phyloP scores from a whole-genome alignment of 2,888 invertebrate genomes.

The Mythimna vitellina region DNA sequence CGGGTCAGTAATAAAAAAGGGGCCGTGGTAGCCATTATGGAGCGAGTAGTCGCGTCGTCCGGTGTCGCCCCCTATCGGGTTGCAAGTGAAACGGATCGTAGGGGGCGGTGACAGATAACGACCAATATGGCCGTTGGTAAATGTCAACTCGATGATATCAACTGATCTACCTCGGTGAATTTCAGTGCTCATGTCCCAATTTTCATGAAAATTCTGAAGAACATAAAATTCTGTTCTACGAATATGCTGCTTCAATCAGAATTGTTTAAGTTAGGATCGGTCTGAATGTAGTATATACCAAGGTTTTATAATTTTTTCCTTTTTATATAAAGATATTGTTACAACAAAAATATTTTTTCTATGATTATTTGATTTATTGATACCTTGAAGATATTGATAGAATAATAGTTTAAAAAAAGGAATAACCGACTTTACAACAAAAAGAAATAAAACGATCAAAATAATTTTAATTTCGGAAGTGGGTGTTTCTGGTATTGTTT shows the following conservation, averaged over 20 bases:
- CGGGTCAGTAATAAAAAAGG: constrained; percentile 90
- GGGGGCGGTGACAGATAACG: constrained; percentile 89
- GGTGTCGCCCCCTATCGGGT: constrained; percentile 89
- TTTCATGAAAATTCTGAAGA: constrained; percentile 22
- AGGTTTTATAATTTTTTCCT: constrained; percentile 9
- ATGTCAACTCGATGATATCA: constrained; percentile 82
- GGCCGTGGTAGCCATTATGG: constrained; percentile 88
- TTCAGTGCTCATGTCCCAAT: constrained; percentile 41
- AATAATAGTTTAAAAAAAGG: background rate
- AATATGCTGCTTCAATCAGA: constrained; percentile 7
- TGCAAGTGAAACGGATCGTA: constrained; percentile 89
- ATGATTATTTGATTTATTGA: no score
- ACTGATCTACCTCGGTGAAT: constrained; percentile 51
- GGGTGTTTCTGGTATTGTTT: no score
- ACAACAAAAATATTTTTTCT: no score
- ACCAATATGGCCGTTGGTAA: constrained; percentile 86
- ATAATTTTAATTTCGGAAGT: no score
- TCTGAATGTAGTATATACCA: background rate
- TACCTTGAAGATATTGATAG: background rate
- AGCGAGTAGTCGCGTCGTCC: constrained; percentile 83
- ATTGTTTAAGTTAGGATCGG: constrained; percentile 18
- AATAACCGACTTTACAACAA: no score
- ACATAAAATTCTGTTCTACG: constrained; percentile 12
- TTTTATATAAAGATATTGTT: background rate
- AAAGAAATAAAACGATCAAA: no score